phyloP scores from a whole-genome alignment of 2,797 vertebrate species.

The Lacerta agilis region DNA sequence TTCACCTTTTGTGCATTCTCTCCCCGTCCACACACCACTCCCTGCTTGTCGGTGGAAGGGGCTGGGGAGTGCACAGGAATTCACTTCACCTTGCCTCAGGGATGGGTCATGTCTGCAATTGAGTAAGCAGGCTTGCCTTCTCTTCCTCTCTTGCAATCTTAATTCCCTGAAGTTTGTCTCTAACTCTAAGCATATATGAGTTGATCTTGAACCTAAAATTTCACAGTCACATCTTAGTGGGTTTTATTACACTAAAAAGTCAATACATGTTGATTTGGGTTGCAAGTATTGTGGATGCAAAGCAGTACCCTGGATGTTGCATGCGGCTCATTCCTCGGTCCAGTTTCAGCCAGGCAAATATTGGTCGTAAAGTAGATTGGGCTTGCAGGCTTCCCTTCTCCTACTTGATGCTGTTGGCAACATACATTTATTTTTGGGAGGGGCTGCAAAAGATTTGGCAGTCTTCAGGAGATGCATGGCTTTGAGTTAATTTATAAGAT shows the following conservation, averaged over 20 bases:
- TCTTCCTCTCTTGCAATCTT: neutral
- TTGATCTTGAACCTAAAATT: neutral
- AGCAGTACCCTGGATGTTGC: neutral
- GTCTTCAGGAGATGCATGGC: conserved; percentile 63
- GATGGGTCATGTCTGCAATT: too few species aligned
- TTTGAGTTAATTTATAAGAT: conserved; percentile 78
- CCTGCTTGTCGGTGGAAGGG: too few species aligned
- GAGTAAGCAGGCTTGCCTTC: too few species aligned
- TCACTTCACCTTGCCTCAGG: too few species aligned
- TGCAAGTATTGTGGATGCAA: too few species aligned
- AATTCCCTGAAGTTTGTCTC: neutral
- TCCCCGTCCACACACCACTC: too few species aligned
- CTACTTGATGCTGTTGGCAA: neutral
- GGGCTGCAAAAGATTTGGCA: conserved; percentile 55
- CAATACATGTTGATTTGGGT: neutral
- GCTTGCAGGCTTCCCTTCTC: neutral
- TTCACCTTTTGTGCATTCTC: too few species aligned
- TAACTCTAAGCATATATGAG: neutral
- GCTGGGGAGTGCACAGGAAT: too few species aligned
- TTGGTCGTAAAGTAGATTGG: neutral
- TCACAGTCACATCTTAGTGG: neutral
- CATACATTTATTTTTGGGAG: conserved; percentile 36
- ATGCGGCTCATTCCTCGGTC: neutral
- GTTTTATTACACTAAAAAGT: neutral
- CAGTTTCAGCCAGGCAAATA: neutral